Evolutionary conservation across 2,888 invertebrate species (phyloP), one percentile per base, ranked within the genome.

Genomic region (Capitulum mitella): DNA sequence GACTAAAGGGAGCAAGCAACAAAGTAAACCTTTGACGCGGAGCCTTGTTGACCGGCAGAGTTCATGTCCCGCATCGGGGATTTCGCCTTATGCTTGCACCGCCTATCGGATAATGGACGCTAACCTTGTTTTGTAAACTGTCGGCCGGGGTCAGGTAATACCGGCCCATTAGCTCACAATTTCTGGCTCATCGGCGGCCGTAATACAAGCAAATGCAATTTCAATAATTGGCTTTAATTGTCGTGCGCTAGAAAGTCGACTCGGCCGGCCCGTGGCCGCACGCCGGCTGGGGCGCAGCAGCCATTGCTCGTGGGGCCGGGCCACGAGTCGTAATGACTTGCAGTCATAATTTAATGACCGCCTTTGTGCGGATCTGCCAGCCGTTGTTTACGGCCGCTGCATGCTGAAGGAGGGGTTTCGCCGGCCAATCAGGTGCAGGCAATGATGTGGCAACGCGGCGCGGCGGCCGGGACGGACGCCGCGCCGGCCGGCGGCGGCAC

Each of bases 321-420:
- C 70, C 70, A 26, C 70, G 40, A 37, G 19, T 40, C 16, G 70
- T 70, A 70, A 70, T 70, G 70, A 26, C 70, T 70, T 70, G 40
- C 70, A 70, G 70, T 70, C 70, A 70, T 70, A 70, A 70, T 70
- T 70, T 70, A 70, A 70, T 70, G 70, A 26, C 70, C 40, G 70
- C 70, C 70, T 70, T 70, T 70, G 70, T 70, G 70, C 40, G 70
- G 26, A 40, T 70, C 70, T 70, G 70, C 70, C 70, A 40, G 70
- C 70, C 40, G 37, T 22, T 19, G 40, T 37, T 70, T 40, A 70
- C 46, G 46, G 37, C 46, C 61, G 32, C 29, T 78, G 78, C 43
- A 78, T 78, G 48, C 61, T 78, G 43, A 64, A 78, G 78, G 51
- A 78, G 43, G 61, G 54, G 78, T 12, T 26, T 37, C 46, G 40